Percentiles rank a stretch among this genome's conserved stretches.
Evolutionary conservation across 2,797 vertebrate species (phyloP).

Genomic region (Spheniscus humboldti): DNA sequence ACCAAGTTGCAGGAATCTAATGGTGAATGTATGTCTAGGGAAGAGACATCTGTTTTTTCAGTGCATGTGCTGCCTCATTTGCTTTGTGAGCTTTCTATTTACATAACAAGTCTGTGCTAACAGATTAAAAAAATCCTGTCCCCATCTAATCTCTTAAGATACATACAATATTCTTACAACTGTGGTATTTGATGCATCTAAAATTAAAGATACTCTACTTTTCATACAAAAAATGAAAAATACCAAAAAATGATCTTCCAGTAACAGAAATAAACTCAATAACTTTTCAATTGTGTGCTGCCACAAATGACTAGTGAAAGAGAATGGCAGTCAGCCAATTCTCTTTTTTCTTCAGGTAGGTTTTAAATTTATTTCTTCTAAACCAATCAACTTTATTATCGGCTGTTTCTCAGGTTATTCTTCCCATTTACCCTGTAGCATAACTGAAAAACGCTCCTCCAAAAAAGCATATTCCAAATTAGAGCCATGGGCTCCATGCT

Average conservation of each 20-base stretch:
- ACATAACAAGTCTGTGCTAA: slow-evolving; percentile 48
- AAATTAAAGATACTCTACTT: background rate
- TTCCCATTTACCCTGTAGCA: background rate
- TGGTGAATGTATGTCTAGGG: background rate
- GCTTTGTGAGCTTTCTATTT: slow-evolving; percentile 40
- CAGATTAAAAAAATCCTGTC: slow-evolving; percentile 56
- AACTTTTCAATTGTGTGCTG: background rate
- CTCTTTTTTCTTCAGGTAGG: background rate
- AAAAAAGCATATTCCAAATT: background rate
- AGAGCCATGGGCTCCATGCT: background rate
- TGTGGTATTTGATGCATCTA: background rate
- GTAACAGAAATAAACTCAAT: background rate
- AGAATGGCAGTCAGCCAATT: background rate
- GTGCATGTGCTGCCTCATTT: background rate
- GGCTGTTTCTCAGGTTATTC: background rate
- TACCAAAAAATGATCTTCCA: background rate
- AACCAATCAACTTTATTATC: background rate
- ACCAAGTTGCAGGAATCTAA: background rate
- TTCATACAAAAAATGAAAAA: background rate
- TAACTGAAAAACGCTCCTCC: background rate
- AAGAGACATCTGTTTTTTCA: slow-evolving; percentile 10
- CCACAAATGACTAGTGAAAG: background rate
- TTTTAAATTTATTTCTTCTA: background rate
- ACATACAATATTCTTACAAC: slow-evolving; percentile 29
- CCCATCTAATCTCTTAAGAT: slow-evolving; percentile 43